Base-by-base conservation (phyloP, 2,888 invertebrate species). In the Platycheirus albimanus region DNA sequence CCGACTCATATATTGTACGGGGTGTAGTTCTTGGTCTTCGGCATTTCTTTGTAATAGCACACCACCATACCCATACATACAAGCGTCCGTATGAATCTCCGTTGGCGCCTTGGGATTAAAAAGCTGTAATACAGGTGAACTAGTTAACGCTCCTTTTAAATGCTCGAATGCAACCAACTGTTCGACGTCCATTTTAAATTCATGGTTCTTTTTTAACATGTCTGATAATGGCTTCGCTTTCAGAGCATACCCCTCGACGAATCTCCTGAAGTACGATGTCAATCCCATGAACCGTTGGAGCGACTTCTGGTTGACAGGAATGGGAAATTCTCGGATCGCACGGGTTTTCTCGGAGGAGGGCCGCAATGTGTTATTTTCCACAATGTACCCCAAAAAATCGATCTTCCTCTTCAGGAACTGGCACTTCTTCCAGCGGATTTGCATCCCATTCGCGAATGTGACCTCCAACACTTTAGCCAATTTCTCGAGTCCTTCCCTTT, bases 161-260 rank as follows among this genome's bases (percentile, higher is more conserved):
- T 7, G 43, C 33, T 86, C 81, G 58, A 87, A 87, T 24, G 86
- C 78, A 3, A 79, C n/a, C 1, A 41, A 1, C 51, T 87, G 78
- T 17, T 84, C 52, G 11, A 52, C 24, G 6, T 71, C 77, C 74
- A 81, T 87, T 13, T 47, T 30, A 52, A 87, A 88, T 6, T 52
- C 30, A 5, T 15, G 30, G 61, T 84, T 74, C 54, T 86, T 87
- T 36, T 74, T 38, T 3, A 70, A n/a, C 11, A 70, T 5, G 28
- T 49, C 56, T 0, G 47, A 58, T 4, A 70, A 28, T 11, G 61
- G 70, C 10, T 58, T 70, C 0, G 70, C 70, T 24, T 24, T 28
- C 38, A 49, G 0, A 0, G 70, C 49, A 7, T 19, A 78, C 7
- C 63, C 45, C 7, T n/a, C 20, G n/a, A 67, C 43, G 10, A 54